phyloP scores from a whole-genome alignment of 2,113 vertebrate species.

The Engystomops pustulosus region DNA sequence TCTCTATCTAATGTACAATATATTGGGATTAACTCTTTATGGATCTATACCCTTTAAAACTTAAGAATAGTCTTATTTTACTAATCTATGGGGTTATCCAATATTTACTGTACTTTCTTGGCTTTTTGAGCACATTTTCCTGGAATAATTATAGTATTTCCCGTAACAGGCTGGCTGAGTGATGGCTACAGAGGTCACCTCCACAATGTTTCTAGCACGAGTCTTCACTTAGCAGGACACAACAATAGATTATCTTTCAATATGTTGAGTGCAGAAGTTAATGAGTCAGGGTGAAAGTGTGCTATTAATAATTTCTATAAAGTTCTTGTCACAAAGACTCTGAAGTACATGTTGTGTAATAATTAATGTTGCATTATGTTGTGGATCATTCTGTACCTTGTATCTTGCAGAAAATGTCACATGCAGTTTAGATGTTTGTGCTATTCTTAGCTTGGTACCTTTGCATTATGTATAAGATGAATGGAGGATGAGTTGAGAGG shows the following conservation, averaged over 20 bases:
- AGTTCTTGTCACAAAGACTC: slow-evolving; percentile 21
- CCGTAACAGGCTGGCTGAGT: neutral
- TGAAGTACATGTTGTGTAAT: slow-evolving; percentile 31
- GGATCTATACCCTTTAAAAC: no score
- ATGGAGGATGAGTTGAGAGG: slow-evolving; percentile 12
- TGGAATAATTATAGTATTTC: neutral
- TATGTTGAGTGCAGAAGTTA: neutral
- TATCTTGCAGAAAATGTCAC: slow-evolving; percentile 42
- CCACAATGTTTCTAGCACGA: neutral
- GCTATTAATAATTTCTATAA: slow-evolving; percentile 35
- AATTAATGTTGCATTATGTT: slow-evolving; percentile 44
- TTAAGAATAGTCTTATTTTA: no score
- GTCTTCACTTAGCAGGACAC: neutral
- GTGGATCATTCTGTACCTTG: slow-evolving; percentile 5
- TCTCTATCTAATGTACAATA: no score
- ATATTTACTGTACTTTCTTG: neutral
- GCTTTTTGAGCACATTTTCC: neutral
- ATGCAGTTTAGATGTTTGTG: slow-evolving; percentile 36
- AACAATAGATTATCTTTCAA: slow-evolving; percentile 9
- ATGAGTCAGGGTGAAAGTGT: neutral
- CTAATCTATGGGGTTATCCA: neutral
- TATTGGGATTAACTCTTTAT: no score
- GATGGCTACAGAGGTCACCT: neutral
- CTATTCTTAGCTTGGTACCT: slow-evolving; percentile 29
- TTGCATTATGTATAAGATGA: slow-evolving; percentile 38